Percentiles rank a stretch among this genome's conserved stretches.
Evolutionary conservation across 2,797 vertebrate genomes (phyloP).

Genomic region (Orientallactaga sibirica): DNA sequence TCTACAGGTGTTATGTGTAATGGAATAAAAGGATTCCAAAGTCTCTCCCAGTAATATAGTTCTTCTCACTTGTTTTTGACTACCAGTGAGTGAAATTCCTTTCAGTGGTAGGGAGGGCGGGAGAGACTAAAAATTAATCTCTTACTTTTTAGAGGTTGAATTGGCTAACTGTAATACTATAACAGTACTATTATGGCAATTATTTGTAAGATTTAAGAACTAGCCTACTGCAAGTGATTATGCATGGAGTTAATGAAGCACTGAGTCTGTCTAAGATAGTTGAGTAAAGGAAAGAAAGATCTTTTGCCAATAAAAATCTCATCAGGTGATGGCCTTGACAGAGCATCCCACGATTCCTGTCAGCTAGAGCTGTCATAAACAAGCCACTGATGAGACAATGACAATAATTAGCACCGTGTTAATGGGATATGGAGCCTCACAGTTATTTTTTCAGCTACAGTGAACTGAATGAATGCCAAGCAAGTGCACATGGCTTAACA

Average conservation of each 20-base stretch:
- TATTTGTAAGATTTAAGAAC: slow-evolving; percentile 77
- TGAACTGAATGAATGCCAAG: slow-evolving; percentile 88
- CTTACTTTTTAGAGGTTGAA: slow-evolving; percentile 72
- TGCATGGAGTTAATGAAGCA: slow-evolving; percentile 86
- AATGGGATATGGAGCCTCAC: slow-evolving; percentile 86
- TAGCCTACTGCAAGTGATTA: slow-evolving; percentile 72
- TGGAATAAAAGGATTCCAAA: slow-evolving; percentile 63
- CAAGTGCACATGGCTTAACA: slow-evolving; percentile 82
- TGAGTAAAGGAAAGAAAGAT: slow-evolving; percentile 85
- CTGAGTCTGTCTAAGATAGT: slow-evolving; percentile 80
- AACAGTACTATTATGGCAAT: slow-evolving; percentile 68
- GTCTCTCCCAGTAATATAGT: slow-evolving; percentile 24
- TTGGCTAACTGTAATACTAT: slow-evolving; percentile 67
- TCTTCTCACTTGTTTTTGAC: slow-evolving; percentile 65
- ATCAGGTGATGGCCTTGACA: slow-evolving; percentile 89
- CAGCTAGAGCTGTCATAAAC: slow-evolving; percentile 88
- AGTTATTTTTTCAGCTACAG: slow-evolving; percentile 89
- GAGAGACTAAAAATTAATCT: slow-evolving; percentile 59
- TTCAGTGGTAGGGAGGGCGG: neutral
- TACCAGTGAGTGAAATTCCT: slow-evolving; percentile 50
- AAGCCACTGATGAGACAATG: slow-evolving; percentile 90
- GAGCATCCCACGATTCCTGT: slow-evolving; percentile 87
- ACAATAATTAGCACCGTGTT: slow-evolving; percentile 89
- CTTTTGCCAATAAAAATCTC: slow-evolving; percentile 87
- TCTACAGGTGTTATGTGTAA: neutral